Base-by-base conservation (phyloP, 2,113 vertebrate species). In the Kobus ellipsiprymnus region DNA sequence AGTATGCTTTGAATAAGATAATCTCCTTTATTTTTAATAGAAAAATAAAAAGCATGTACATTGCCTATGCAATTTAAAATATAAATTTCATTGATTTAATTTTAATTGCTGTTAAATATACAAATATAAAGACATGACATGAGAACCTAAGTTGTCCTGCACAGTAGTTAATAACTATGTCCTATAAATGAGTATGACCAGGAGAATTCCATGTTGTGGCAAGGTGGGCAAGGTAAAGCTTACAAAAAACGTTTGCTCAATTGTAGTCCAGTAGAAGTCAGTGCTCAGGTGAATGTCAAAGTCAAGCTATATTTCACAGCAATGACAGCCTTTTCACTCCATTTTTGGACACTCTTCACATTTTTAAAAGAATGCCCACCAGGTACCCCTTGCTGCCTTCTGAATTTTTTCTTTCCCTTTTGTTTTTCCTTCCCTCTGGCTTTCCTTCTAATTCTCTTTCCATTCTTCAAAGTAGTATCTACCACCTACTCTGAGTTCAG, bases 371-470 rank as follows among this genome's bases (percentile, higher is more conserved):
- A 27, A 1, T 1, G 23, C 15, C 14, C 16, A 27, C 16, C 23
- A n/a, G 11, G 11, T 27, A 0, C 3, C 7, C 5, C 25, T 78
- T 0, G 0, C 9, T 71, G 17, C 36, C 7, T 88, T 46, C 4
- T 84, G 12, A 21, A 36, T 4, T 46, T 59, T 60, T 11, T n/a
- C 13, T 10, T 88, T n/a, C 17, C 44, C 13, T 77, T 57, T 71
- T 44, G 12, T 60, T 30, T 12, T 60, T 54, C 81, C 78, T 80
- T 21, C 30, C 19, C 36, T 11, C 8, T 40, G 19, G n/a, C 7
- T 44, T 23, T 27, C 33, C 4, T 52, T 84, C 27, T 12, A 46
- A 9, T 48, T 83, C 13, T 52, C 46, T 60, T 6, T 55, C 19
- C 14, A 90, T 74, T 19, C n/a, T 92, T 85, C 71, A 67, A n/a